A percentile compares a stretch with the other conserved stretches of the same genome.
phyloP scores from a whole-genome alignment of 1,140 invertebrate genomes.

The Argopecten irradians region DNA sequence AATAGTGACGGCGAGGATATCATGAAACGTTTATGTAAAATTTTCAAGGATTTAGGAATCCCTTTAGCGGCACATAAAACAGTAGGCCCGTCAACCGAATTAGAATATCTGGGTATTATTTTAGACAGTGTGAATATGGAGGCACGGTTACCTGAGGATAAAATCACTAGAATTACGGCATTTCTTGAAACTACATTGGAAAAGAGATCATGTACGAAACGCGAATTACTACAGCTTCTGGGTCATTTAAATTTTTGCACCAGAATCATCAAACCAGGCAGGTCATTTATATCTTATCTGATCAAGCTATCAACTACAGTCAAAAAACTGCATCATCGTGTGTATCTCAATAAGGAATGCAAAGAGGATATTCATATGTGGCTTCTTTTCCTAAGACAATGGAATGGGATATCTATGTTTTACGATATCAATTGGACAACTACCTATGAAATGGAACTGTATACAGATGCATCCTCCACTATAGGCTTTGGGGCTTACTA shows the following conservation, averaged over 20 bases:
- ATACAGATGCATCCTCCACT: conserved; percentile 26
- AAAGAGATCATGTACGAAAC: not conserved
- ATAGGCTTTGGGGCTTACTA: conserved; percentile 11
- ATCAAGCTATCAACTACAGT: conserved; percentile 20
- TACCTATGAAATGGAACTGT: conserved; percentile 21
- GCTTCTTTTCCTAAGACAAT: not conserved
- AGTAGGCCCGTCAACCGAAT: not conserved
- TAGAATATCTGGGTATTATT: conserved; percentile 34
- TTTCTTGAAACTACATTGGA: not conserved
- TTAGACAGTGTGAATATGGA: not conserved
- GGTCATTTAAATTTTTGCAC: conserved; percentile 25
- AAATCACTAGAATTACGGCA: not conserved
- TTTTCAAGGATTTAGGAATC: not conserved
- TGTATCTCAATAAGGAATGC: not conserved
- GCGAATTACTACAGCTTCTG: not conserved
- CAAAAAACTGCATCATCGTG: not conserved
- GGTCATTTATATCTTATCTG: conserved; percentile 27
- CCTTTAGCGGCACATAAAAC: conserved; percentile 33
- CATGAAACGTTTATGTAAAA: no score
- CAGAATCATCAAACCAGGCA: not conserved
- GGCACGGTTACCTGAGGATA: not conserved
- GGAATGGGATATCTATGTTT: conserved; percentile 30
- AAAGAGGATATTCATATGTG: conserved; percentile 6
- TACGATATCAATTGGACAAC: not conserved
- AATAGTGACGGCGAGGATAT: not conserved